Conservation (phyloP, 2,888 invertebrate genomes). For the Molorchus minor region DNA sequence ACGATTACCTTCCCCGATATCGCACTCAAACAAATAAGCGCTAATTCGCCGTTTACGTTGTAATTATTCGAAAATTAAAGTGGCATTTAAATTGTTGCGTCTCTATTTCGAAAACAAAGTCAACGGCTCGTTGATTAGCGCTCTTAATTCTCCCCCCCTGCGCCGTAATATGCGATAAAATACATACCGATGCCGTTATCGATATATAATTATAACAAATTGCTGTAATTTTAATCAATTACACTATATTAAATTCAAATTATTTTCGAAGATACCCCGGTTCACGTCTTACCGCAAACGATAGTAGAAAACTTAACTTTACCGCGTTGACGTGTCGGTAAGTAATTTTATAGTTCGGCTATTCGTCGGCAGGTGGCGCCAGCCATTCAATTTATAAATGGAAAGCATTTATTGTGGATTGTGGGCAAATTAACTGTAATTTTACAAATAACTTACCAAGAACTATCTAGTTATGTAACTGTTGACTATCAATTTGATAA, state of each 20-base stretch:
- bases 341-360: not conserved
- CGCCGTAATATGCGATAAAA: conserved; percentile 55
- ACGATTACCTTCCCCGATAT: conserved; percentile 34
- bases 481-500: not conserved
- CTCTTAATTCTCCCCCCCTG: conserved; percentile 56
- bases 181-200: conserved; percentile 57
- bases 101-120: conserved; percentile 52
- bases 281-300: not conserved
- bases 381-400: not conserved
- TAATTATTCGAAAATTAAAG: conserved; percentile 48
- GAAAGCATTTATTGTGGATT: not conserved
- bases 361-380: not conserved
- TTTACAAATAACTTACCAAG: not conserved
- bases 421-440: conserved; percentile 3
- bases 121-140: conserved; percentile 58
- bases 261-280: conserved; percentile 29
- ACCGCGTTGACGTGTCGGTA: not conserved
- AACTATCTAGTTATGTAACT: not conserved
- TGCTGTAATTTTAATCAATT: conserved; percentile 62
- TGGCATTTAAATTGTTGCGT: conserved; percentile 31
- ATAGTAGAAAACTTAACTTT: not conserved
- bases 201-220: conserved; percentile 60
- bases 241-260: conserved; percentile 45
- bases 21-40: conserved; percentile 40
- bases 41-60: conserved; percentile 42